Evolutionary conservation across 35 echinoderm and acorn worm genomes (phyloP), one percentile per base, ranked within the genome.

Genomic region (Apostichopus japonicus): DNA sequence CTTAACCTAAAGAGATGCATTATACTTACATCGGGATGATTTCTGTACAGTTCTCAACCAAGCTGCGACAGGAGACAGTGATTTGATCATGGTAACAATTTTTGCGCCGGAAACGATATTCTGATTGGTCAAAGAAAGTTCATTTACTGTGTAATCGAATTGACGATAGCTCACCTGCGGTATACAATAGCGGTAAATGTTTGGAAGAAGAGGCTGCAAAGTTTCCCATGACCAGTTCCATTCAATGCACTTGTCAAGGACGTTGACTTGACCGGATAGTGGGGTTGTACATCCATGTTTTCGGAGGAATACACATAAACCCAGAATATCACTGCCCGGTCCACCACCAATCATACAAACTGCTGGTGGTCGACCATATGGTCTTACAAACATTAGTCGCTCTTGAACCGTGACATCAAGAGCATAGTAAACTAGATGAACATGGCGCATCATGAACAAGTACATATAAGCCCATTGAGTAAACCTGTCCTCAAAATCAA

Each of bases 381-480:
- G 57, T 3, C 51, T 15, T 9, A 23, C 23, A 0, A 27, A 0
- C 16, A 88, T 24, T 24, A 52, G 6, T 63, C 16, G 7, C 10
- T 65, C 6, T 11, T 67, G n/a, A 23, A 67, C 8, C 4, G 86
- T 54, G 55, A 23, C 5, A 8, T 52, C 24, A 10, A 88, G 16
- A 6, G 86, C 8, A 23, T 67, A 67, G 57, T 23, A 33, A 3
- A 88, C 86, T 3, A 88, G 62, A 52, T 88, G 86, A 33, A 72
- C 22, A 27, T 88, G 86, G 0, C 86, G 19, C 21, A 67, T 10
- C 86, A 72, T 88, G 0, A 65, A 88, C 5, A 88, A 8, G 57
- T 22, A 88, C 86, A 88, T 72, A 59, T 88, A 88, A 19, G 86
- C 24, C 86, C 86, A 88, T n/a, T 62, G 86, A 67, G 86, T 88